Base-by-base conservation (phyloP, 2,113 vertebrate species). In the Crocuta crocuta region DNA sequence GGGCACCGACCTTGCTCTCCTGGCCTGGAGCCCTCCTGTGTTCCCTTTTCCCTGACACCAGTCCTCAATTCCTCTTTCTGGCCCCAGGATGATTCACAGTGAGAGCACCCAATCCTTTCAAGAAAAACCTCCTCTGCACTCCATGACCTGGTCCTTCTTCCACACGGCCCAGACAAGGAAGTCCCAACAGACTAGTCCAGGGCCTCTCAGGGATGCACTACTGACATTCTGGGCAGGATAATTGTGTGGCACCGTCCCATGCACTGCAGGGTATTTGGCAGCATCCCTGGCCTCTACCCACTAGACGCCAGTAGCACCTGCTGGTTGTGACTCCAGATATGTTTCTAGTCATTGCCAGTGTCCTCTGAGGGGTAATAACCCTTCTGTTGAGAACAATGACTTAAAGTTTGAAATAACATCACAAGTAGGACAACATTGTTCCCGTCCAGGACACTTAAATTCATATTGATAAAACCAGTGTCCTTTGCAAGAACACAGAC, bases 351-450 rank as follows among this genome's bases (percentile, higher is more conserved):
- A 33, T 78, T 73, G 45, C n/a, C 81, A 68, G 9, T 48, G 53
- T 53, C 48, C 55, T 58, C 70, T 0, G 1, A 53, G 28, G 50
- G 93, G n/a, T 74, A 89, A 61, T 78, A 82, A 82, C 50, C 1
- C 28, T 90, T 53, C 31, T 33, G 24, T 3, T 71, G 73, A 93
- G 89, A 89, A 92, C 66, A 74, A 3, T 3, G 26, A 58, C 63
- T 94, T 84, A n/a, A 78, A 78, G 65, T 95, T 28, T 93, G 61
- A 88, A 82, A 39, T 79, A 68, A 26, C 26, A 21, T 39, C 58
- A 2, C 12, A 89, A 45, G 31, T 48, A 43, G 28, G 73, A 76
- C n/a, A 79, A 11, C 58, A 16, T 43, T 19, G 15, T 24, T 35
- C 28, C 70, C 0, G 11, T 35, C 33, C 39, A 43, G 13, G 13